Evolutionary conservation across 2,113 vertebrate genomes (phyloP).

Genomic region (Melanocharis versteri): DNA sequence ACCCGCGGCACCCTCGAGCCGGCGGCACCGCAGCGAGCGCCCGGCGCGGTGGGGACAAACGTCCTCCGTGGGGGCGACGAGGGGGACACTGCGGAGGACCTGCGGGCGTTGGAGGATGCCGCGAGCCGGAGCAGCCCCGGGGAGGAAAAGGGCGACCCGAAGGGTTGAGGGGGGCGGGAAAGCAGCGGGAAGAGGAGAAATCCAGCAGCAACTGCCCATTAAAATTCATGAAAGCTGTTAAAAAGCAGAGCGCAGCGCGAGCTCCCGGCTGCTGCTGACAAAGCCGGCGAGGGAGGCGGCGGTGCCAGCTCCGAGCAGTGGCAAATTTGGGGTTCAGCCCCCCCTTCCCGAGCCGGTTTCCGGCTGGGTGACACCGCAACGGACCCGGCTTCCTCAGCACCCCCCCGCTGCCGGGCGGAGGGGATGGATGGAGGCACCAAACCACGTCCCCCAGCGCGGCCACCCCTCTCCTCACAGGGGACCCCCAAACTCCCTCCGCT

Average conservation of each 20-base stretch:
- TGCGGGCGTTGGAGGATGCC: background rate
- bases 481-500: background rate
- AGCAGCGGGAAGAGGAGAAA: background rate
- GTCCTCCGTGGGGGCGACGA: fast-evolving
- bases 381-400: background rate
- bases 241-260: constrained; percentile 12
- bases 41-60: fast-evolving
- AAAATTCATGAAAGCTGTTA: constrained; percentile 59
- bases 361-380: fast-evolving
- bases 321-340: background rate
- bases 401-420: background rate
- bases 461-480: background rate
- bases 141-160: background rate
- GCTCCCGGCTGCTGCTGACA: constrained; percentile 25
- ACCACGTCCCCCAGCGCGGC: fast-evolving
- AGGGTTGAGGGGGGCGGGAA: background rate
- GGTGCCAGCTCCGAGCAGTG: background rate
- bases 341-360: fast-evolving
- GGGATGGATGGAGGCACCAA: background rate
- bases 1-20: background rate
- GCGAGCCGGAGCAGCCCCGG: background rate
- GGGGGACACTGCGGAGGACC: background rate
- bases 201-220: constrained; percentile 25
- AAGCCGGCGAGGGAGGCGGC: background rate
- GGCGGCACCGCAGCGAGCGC: fast-evolving